Evolutionary conservation across 2,113 vertebrate species (phyloP), one percentile per base, ranked within the genome.

Genomic region (Rhombomys opimus): DNA sequence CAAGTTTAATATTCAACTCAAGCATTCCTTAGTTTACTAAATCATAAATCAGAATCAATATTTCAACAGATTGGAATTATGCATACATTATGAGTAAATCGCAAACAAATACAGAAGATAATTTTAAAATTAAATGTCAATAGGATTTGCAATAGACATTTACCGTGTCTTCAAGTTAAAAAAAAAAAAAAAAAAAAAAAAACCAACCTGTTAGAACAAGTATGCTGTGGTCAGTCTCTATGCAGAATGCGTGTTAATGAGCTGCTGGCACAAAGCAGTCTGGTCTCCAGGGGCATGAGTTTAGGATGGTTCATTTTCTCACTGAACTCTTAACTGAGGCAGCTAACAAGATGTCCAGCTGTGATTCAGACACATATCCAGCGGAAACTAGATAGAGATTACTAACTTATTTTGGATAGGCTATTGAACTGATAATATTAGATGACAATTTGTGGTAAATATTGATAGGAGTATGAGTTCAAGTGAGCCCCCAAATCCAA

Each of bases 41-140:
- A 80, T 95, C 80, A 94, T 87, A 93, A 91, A 94, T 95, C 68
- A 93, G 59, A 95, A 97, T 96, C 89, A 97, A 94, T 94, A 97
- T 97, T 97, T 95, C 80, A 96, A 89, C 86, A 96, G 81, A 95
- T 92, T 87, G 87, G 35, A 96, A 94, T 54, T 91, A 92, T 95
- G 72, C 88, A 94, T 96, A 80, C 38, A 95, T 96, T 50, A 86
- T 95, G 68, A 97, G 72, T 76, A 97, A 94, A 95, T 70, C 96
- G 84, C 59, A 96, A 96, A 88, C 89, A 97, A 97, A 95, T 89
- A 92, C 46, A 84, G 87, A 92, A 94, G 82, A 95, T 89, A 90
- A 94, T 95, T 96, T 95, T 50, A 80, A 95, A 91, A 89, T 81
- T 94, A 96, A 97, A 97, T 96, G 95, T 94, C 93, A 96, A 30